Evolutionary conservation across 2,113 vertebrate genomes (phyloP), one percentile per base, ranked within the genome.

Genomic region (Tetraodon nigroviridis): DNA sequence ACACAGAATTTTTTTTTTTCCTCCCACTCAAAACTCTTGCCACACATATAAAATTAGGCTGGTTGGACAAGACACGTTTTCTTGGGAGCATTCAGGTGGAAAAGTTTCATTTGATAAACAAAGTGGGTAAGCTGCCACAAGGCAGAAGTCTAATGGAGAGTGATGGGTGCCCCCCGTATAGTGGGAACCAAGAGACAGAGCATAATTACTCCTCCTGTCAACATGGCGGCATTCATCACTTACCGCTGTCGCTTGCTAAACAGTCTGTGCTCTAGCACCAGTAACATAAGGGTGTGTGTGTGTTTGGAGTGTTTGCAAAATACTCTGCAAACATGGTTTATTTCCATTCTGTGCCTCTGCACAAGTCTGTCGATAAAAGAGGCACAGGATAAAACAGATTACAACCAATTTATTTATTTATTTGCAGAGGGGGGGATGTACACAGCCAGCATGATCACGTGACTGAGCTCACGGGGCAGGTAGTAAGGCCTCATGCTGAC

Each of bases 81-180:
- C 73, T 66, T 41, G 7, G 4, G 61, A 42, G 69, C 71, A 53
- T 66, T 87, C 70, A 82, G 70, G 84, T 86, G 78, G 81, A 88
- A 87, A 91, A 90, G 51, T 90, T 90, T 90, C 47, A 87, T 89
- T 90, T 90, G 70, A 83, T 86, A 85, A 88, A 90, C 88, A 90
- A 89, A 90, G 74, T 78, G 75, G 80, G 85, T n/a, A 85, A 69
- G 81, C 71, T 89, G 79, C 58, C 82, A 89, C 82, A 90, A 65
- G 80, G 71, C 67, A 81, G 73, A 75, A 64, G 58, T 50, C 56
- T 89, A 91, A 91, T 83, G 81, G 87, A 91, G 87, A 89, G 70
- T 89, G 91, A 91, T 88, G 79, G 81, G 78, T 73, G 69, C 72
- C 56, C 88, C 80, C 66, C 32, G 12, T 12, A 64, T 86, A 69